phyloP scores from a whole-genome alignment of 2,888 invertebrate species.

The Dendrolimus pini region DNA sequence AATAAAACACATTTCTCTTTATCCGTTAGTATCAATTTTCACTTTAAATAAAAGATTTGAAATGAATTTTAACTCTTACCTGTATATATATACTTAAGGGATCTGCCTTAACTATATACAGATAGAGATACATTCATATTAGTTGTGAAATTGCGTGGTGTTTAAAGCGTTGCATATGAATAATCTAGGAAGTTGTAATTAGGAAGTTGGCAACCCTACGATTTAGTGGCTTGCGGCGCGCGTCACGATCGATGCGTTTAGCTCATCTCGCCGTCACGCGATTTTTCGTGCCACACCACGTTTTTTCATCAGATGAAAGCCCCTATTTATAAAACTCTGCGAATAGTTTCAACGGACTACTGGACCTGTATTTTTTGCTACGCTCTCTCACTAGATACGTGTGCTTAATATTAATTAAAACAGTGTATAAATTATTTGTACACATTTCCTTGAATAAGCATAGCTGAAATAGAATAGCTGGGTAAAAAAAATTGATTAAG shows the following conservation, averaged over 20 bases:
- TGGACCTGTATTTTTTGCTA: slow-evolving; percentile 51
- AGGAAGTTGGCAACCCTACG: neutral
- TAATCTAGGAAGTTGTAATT: too few relatives aligned
- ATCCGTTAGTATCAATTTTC: too few relatives aligned
- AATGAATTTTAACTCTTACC: too few relatives aligned
- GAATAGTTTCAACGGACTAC: slow-evolving; percentile 65
- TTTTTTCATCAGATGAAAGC: slow-evolving; percentile 67
- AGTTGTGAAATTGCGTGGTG: too few relatives aligned
- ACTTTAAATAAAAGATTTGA: too few relatives aligned
- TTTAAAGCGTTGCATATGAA: too few relatives aligned
- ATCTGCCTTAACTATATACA: too few relatives aligned
- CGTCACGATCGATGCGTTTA: slow-evolving; percentile 18
- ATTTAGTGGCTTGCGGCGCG: neutral
- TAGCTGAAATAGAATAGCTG: too few relatives aligned
- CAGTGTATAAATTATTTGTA: neutral
- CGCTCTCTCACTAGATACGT: slow-evolving; percentile 6
- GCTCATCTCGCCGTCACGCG: slow-evolving; percentile 51
- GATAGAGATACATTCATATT: too few relatives aligned
- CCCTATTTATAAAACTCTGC: slow-evolving; percentile 52
- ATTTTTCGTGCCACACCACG: slow-evolving; percentile 50
- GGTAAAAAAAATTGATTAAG: too few relatives aligned
- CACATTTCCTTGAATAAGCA: neutral
- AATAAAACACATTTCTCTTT: too few relatives aligned
- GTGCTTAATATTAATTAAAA: slow-evolving; percentile 3
- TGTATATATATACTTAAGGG: too few relatives aligned